Evolutionary conservation across 1,140 invertebrate species (phyloP).

Genomic region (Sarcophaga peregrina): DNA sequence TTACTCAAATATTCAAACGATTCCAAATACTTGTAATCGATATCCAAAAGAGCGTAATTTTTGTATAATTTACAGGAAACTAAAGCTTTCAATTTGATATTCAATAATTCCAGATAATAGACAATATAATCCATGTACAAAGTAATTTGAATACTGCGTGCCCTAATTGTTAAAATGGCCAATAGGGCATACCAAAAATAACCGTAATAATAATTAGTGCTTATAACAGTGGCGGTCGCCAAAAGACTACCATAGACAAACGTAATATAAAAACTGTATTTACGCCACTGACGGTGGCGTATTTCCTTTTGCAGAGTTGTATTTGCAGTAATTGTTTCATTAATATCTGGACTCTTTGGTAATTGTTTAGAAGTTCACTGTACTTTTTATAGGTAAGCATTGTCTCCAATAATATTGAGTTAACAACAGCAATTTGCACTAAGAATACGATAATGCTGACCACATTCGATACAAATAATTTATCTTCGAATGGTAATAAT

Average conservation of each 20-base stretch:
- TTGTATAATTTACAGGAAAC: not conserved
- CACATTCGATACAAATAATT: constrained; percentile 29
- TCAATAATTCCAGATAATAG: constrained; percentile 48
- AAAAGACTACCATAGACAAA: not conserved
- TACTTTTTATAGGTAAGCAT: not conserved
- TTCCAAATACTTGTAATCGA: constrained; percentile 48
- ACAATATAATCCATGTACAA: constrained; percentile 52
- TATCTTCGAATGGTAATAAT: constrained; percentile 5
- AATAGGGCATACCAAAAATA: constrained; percentile 54
- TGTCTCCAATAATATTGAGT: not conserved
- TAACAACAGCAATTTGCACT: not conserved
- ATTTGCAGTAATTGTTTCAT: constrained; percentile 10
- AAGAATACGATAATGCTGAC: constrained; percentile 32
- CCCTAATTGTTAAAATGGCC: constrained; percentile 47
- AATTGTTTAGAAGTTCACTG: not conserved
- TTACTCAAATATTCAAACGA: constrained; percentile 53
- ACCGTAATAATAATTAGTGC: constrained; percentile 35
- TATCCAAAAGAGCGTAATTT: constrained; percentile 44
- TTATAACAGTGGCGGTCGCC: not conserved
- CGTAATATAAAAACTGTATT: not conserved
- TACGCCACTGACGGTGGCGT: constrained; percentile 14
- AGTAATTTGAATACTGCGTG: constrained; percentile 53
- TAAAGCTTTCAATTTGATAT: constrained; percentile 43
- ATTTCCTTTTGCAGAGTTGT: not conserved
- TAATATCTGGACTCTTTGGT: not conserved